These are phyloP conservation scores for Butastur rufipennis DNA, from an alignment of 2,113 vertebrate genomes.

Conservation along the genomic window DNA sequence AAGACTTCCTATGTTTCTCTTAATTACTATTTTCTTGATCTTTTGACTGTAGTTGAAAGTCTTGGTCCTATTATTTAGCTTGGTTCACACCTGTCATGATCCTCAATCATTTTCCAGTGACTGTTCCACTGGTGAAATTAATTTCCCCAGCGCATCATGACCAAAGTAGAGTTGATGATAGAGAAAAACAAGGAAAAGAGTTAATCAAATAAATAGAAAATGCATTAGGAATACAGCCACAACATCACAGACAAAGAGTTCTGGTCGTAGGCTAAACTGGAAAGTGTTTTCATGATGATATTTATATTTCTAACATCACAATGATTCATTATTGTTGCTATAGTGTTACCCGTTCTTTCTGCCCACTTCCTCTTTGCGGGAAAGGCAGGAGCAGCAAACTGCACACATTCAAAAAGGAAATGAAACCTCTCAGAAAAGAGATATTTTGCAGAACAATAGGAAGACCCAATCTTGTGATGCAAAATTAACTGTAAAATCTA, in stretches of 20 bases:
- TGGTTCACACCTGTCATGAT: not conserved
- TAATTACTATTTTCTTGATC: not conserved
- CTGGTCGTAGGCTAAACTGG: not conserved
- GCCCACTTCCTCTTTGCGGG: not conserved
- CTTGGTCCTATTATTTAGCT: not conserved
- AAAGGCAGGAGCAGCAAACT: not conserved
- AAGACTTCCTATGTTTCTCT: not conserved
- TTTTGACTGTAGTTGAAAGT: not conserved
- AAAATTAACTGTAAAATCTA: not conserved
- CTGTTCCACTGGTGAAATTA: not conserved
- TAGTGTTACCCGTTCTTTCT: not conserved
- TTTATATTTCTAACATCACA: not conserved
- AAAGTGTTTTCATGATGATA: not conserved
- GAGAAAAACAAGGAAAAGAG: not conserved
- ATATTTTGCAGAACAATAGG: not conserved
- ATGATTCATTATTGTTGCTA: conserved; percentile 1
- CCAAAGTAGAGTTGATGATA: not conserved
- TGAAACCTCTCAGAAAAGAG: not conserved
- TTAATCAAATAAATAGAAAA: not conserved
- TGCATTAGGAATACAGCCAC: not conserved
- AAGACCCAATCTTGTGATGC: not conserved
- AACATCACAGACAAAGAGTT: not conserved
- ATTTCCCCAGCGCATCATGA: not conserved
- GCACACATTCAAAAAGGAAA: not conserved
- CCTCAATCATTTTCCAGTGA: not conserved